Base-by-base conservation (phyloP, 2,113 vertebrate species). In the Podarcis muralis region DNA sequence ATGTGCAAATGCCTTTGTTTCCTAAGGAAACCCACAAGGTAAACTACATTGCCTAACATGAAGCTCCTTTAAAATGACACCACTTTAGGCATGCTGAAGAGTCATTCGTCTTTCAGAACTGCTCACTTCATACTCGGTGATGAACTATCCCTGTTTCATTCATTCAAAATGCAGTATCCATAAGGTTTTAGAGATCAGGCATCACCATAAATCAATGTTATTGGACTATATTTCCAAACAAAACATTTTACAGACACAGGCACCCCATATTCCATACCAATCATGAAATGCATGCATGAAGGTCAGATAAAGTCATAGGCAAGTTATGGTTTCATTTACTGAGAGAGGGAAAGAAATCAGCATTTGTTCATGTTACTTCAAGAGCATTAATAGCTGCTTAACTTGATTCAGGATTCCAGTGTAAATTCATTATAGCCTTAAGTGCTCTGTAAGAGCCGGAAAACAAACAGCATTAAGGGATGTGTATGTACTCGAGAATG, bases 131-230 rank as follows among this genome's bases (percentile, higher is more conserved):
- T 92, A 90, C 32, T 78, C 87, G 89, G 92, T 93, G 90, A 95
- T 96, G 96, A 91, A 94, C 91, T 91, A 92, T 95, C 92, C 95
- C 88, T 92, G 81, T 96, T 95, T 93, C 93, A 93, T 96, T 95
- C 94, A 95, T 96, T 96, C 88, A 92, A 89, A 95, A 95, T 69
- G 5, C 84, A 91, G 94, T 91, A 95, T 93, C 95, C 92, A 91
- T 95, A 96, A 93, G 90, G 85, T 79, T 93, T 96, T 96, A 93
- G 94, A 96, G 90, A 95, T 87, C 25, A 95, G 94, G 94, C 93
- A 96, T 94, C 93, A 94, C 92, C 77, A 92, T 97, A 96, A 96
- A 96, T 97, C 96, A 96, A 92, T 94, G 91, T 96, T 97, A 97
- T 95, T 96, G 92, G 94, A 93, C 91, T 90, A 87, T 96, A 96